Percentiles rank a stretch among this genome's conserved stretches.
These are phyloP conservation scores for Napeogenes sylphis DNA, from an alignment of 2,888 invertebrate genomes.

Conservation along the genomic window DNA sequence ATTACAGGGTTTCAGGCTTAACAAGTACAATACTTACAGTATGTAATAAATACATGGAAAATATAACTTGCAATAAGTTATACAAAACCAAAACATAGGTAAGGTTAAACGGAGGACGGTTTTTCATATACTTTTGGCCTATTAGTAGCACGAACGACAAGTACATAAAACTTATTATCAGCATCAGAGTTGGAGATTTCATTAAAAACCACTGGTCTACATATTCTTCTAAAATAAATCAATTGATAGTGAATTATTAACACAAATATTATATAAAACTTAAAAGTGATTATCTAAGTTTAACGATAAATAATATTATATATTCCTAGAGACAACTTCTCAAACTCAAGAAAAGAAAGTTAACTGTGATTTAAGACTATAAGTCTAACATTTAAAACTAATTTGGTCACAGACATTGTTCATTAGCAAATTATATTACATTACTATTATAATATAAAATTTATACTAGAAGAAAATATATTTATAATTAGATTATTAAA, in stretches of 20 bases:
- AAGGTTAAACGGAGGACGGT: constrained; percentile 78
- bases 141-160: constrained; percentile 81
- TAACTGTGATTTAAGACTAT: too few relatives aligned
- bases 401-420: too few relatives aligned
- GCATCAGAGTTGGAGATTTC: constrained; percentile 78
- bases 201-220: constrained; percentile 79
- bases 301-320: too few relatives aligned
- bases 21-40: constrained; percentile 55
- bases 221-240: constrained; percentile 42
- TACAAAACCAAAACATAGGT: constrained; percentile 79
- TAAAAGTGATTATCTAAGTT: too few relatives aligned
- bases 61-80: constrained; percentile 80
- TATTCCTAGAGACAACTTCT: too few relatives aligned
- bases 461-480: not conserved
- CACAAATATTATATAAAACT: too few relatives aligned
- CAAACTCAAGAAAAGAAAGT: too few relatives aligned
- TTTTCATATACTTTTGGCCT: constrained; percentile 84
- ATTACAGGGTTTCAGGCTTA: not conserved
- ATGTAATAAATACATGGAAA: constrained; percentile 71
- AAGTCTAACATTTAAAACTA: too few relatives aligned
- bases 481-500: not conserved
- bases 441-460: too few relatives aligned
- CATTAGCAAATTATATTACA: too few relatives aligned
- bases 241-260: not conserved
- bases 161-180: constrained; percentile 76